Base-by-base conservation (phyloP, 2,113 vertebrate species). In the Rhinoptilus africanus region DNA sequence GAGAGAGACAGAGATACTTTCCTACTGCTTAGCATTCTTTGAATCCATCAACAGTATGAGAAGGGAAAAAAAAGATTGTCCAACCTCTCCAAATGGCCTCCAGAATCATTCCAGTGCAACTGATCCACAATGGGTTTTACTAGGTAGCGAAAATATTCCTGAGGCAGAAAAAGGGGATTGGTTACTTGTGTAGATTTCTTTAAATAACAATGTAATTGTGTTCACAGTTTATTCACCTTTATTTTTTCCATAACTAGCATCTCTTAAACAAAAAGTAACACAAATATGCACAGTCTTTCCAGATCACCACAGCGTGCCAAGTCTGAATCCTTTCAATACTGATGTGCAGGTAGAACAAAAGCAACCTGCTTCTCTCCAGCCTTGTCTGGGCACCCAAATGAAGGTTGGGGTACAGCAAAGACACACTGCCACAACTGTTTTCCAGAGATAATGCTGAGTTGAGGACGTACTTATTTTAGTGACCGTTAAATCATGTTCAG, bases 91-190 rank as follows among this genome's bases (percentile, higher is more conserved):
- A 98, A 43, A 85, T 98, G 97, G 68, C 41, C 5, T 93, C 96
- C 97, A 71, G 6, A 22, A 85, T 99, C 99, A 1, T 45, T 3
- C 99, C 99, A 99, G 22, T 75, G 48, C 30, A 99, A 96, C 2
- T 45, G 3, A 66, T 83, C 62, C 24, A 98, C 97, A 62, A 98
- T 97, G 37, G 87, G 90, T 88, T 98, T 98, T 64, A 99, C 99
- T 85, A 98, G 97, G 6, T 17, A 10, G 27, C 56, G 83, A 92
- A 99, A 99, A 83, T 99, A 97, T 56, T 19, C 32, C 99, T 99
- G 92, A 35, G 96, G 93, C 37, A 93, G 90, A 88, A 88, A 71
- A 95, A 88, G 8, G 6, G 5, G 4, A 2, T 53, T 90, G 26
- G 32, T 92, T 91, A 88, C 13, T 32, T 26, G 8, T 19, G 39